Evolutionary conservation across 2,888 invertebrate genomes (phyloP), one percentile per base, ranked within the genome.

Genomic region (Synergus itoensis): DNA sequence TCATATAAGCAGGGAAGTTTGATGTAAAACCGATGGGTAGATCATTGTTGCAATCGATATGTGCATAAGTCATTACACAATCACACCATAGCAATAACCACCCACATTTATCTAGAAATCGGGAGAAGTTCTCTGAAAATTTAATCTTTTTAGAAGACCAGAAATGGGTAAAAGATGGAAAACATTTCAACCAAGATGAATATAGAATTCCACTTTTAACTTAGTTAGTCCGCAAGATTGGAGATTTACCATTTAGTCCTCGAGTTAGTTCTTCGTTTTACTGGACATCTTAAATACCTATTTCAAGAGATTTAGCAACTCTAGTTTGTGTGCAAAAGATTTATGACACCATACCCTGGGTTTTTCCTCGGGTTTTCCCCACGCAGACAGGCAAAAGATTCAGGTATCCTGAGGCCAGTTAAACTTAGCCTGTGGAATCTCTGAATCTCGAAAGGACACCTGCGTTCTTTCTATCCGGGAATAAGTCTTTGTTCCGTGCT

Each of bases 401-500:
- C 36, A 73, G 53, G 69, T 73, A 73, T 53, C 53, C 7, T n/a
- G n/a, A 41, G 41, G 9, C n/a, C 16, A 36, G 40, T 28, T 73
- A n/a, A 36, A 73, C 40, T 36, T 16, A 36, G 63, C 36, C 12
- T 36, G 18, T 73, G n/a, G 36, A 36, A 73, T n/a, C 3, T 53
- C 1, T 11, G 36, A 36, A 73, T n/a, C 3, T 53, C 1, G 9
- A n/a, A 4, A 65, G 16, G 12, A 36, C n/a, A 53, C 40, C 73
- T 73, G 73, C 73, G 53, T 4, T 53, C 21, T 12, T 11, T 28
- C 21, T 12, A 53, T 7, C n/a, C 48, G 16, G 9, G 21, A 73
- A 53, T 11, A 40, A 48, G 53, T 36, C 73, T 53, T 73, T 73
- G 53, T 73, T 53, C n/a, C 28, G 11, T 36, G n/a, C 53, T 53